Conservation (phyloP, 2,797 vertebrate genomes). For the Galago senegalensis region DNA sequence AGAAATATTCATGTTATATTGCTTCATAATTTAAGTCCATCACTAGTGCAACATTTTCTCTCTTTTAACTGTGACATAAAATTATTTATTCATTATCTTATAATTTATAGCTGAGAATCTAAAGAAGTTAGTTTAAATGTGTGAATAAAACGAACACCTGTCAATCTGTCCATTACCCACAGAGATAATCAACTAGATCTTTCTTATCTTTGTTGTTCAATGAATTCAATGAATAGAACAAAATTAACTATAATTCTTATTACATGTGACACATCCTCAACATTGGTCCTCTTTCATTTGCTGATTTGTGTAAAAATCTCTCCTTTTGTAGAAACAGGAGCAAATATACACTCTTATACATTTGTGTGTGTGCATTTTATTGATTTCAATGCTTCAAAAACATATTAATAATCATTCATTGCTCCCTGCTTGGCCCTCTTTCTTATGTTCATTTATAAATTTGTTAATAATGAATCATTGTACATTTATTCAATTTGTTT, state of each 20-base stretch:
- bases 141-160: neutral
- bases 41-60: neutral
- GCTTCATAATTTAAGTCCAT: neutral
- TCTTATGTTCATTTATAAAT: neutral
- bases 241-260: neutral
- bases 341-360: neutral
- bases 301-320: neutral
- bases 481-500: neutral
- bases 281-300: neutral
- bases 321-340: neutral
- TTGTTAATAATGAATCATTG: neutral
- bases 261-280: neutral
- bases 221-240: neutral
- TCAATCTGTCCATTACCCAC: neutral
- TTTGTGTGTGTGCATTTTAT: neutral
- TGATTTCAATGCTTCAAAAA: neutral
- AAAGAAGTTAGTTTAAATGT: neutral
- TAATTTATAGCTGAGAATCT: neutral
- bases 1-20: too few species aligned
- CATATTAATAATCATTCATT: neutral
- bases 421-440: too few species aligned
- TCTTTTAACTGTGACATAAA: neutral
- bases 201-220: neutral
- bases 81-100: neutral
- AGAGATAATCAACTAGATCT: neutral